phyloP scores from a whole-genome alignment of 2,888 invertebrate genomes.

The Xanthorhoe spadicearia region DNA sequence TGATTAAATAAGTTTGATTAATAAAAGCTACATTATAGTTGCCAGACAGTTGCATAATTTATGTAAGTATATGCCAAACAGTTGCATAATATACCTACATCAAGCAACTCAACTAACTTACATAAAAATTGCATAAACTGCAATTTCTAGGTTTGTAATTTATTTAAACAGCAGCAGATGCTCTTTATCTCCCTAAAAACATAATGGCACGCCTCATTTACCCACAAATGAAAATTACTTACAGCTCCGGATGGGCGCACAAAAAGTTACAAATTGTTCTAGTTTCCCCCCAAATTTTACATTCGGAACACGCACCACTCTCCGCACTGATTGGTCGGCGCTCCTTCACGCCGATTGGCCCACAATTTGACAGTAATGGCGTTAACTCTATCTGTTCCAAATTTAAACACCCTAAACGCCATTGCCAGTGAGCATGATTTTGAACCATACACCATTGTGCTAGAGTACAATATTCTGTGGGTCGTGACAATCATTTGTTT shows the following conservation, averaged over 20 bases:
- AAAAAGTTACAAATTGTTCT: conserved; percentile 77
- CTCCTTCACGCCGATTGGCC: conserved; percentile 74
- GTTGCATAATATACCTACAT: too few species aligned
- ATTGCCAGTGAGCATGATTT: conserved; percentile 35
- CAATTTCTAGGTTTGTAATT: conserved; percentile 11
- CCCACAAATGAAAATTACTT: conserved; percentile 59
- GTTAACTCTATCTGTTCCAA: conserved; percentile 65
- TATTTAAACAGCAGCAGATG: conserved; percentile 26
- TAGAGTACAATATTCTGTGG: conserved; percentile 37
- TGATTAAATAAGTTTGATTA: too few species aligned
- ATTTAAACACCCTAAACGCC: conserved; percentile 40
- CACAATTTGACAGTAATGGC: conserved; percentile 83
- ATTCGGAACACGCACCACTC: conserved; percentile 74
- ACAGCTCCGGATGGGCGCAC: conserved; percentile 54
- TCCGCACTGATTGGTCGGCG: conserved; percentile 70
- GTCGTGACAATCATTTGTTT: conserved; percentile 26
- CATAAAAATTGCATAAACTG: conserved; percentile 28
- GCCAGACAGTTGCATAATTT: too few species aligned
- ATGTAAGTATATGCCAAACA: too few species aligned
- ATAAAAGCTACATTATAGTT: too few species aligned
- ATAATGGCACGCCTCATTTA: conserved; percentile 47
- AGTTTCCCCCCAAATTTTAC: conserved; percentile 78
- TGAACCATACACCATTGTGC: fast-evolving
- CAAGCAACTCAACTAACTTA: background rate
- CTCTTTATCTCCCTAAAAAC: conserved; percentile 38